Evolutionary conservation across 1,140 invertebrate species (phyloP).

Genomic region (Drosophila repletoides): DNA sequence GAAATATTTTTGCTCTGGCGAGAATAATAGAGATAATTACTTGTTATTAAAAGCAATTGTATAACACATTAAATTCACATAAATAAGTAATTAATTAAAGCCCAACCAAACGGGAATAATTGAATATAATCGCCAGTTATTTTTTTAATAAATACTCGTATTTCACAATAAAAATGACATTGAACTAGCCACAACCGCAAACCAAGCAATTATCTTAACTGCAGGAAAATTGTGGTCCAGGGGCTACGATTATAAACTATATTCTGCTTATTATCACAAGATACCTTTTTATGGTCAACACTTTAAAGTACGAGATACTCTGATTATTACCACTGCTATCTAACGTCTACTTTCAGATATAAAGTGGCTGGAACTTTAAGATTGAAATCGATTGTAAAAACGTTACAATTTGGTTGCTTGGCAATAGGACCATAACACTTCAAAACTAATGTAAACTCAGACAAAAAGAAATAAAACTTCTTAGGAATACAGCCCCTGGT

Average conservation of each 20-base stretch:
- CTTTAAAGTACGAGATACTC: background rate
- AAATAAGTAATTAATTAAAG: background rate
- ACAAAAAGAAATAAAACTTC: background rate
- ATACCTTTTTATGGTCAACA: background rate
- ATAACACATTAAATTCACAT: background rate
- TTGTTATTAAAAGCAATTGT: slow-evolving; percentile 7
- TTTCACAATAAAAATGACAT: slow-evolving; percentile 9
- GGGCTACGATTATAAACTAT: background rate
- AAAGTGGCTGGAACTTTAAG: background rate
- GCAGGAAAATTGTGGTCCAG: background rate
- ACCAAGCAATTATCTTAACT: slow-evolving; percentile 21
- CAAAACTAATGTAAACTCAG: background rate
- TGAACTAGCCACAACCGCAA: background rate
- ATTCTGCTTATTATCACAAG: background rate
- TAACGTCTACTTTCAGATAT: background rate
- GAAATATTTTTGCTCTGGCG: no score
- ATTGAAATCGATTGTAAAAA: slow-evolving; percentile 38
- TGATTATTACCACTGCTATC: background rate
- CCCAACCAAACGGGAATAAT: slow-evolving; percentile 12
- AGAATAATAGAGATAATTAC: background rate
- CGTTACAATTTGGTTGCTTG: slow-evolving; percentile 11
- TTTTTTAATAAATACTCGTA: background rate
- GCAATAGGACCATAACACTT: slow-evolving; percentile 22
- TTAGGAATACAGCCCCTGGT: background rate
- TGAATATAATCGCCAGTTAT: slow-evolving; percentile 11